Conservation (phyloP, 1,140 invertebrate genomes). For the Lepeophtheirus salmonis region DNA sequence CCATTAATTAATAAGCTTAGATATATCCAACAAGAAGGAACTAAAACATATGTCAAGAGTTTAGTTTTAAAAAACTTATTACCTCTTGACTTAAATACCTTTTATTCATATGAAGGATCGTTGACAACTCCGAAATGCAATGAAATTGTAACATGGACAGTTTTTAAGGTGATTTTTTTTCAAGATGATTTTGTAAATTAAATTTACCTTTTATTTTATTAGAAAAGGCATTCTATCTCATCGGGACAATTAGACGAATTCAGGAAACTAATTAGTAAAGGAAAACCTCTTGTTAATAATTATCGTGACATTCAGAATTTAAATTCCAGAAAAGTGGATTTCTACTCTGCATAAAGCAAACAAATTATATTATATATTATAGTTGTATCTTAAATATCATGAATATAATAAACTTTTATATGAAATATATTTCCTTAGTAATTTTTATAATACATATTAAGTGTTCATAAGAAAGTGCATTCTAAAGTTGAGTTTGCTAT, state of each 20-base stretch:
- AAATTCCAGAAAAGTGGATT: neutral
- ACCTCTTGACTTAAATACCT: constrained; percentile 33
- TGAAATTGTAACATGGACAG: constrained; percentile 50
- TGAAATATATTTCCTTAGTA: too few relatives aligned
- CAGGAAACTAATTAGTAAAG: neutral
- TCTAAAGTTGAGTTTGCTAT: too few relatives aligned
- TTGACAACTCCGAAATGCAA: constrained; percentile 52
- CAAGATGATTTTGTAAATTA: too few relatives aligned
- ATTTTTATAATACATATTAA: too few relatives aligned
- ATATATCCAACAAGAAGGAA: neutral
- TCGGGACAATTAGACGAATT: neutral
- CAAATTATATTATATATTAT: too few relatives aligned
- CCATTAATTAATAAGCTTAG: constrained; percentile 30
- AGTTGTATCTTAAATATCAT: too few relatives aligned
- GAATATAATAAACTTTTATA: too few relatives aligned
- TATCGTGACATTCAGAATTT: neutral
- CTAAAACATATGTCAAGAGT: neutral
- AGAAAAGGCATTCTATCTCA: too few relatives aligned
- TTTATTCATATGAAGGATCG: constrained; percentile 48
- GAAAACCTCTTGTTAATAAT: neutral
- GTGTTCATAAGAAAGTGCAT: too few relatives aligned
- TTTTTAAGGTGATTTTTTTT: constrained; percentile 36
- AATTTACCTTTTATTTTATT: too few relatives aligned
- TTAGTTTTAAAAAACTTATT: constrained; percentile 32
- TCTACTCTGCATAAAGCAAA: too few relatives aligned